Evolutionary conservation across 2,888 invertebrate genomes (phyloP).

Genomic region (Dermolepida albohirtum): DNA sequence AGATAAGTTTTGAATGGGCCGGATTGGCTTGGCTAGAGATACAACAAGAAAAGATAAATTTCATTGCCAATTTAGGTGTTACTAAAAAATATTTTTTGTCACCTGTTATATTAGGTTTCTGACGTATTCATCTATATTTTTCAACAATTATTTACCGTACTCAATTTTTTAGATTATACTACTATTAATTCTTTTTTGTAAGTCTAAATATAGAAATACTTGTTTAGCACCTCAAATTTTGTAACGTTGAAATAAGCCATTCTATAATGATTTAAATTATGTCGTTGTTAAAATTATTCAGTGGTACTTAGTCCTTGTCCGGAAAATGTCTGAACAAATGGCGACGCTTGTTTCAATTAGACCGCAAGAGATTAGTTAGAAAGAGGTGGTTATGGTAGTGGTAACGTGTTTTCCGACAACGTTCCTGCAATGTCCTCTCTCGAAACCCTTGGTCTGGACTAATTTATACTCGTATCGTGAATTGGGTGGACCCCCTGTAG

Average conservation of each 20-base stretch:
- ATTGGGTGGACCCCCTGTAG: not conserved
- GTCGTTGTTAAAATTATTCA: conserved; percentile 10
- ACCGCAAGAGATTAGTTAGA: conserved; percentile 25
- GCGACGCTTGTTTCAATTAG: conserved; percentile 16
- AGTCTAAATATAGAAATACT: no score
- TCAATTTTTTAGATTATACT: no score
- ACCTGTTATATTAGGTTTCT: no score
- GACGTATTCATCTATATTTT: no score
- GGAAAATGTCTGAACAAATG: conserved; percentile 19
- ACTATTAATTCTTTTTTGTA: no score
- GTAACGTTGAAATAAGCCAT: not conserved
- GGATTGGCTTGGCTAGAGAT: no score
- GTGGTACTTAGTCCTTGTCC: conserved; percentile 1
- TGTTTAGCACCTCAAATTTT: no score
- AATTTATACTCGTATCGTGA: conserved; percentile 18
- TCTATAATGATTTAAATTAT: conserved; percentile 4
- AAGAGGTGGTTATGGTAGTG: conserved; percentile 15
- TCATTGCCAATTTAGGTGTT: no score
- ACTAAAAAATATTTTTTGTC: no score
- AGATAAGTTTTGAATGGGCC: no score
- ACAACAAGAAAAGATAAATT: no score
- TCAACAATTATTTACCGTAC: no score
- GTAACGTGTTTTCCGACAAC: not conserved
- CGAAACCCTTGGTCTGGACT: not conserved
- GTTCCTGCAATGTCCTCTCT: conserved; percentile 3